These are phyloP conservation scores for Galeopsomyia nigrocyanea DNA, from an alignment of 2,888 invertebrate genomes.

Conservation along the genomic window DNA sequence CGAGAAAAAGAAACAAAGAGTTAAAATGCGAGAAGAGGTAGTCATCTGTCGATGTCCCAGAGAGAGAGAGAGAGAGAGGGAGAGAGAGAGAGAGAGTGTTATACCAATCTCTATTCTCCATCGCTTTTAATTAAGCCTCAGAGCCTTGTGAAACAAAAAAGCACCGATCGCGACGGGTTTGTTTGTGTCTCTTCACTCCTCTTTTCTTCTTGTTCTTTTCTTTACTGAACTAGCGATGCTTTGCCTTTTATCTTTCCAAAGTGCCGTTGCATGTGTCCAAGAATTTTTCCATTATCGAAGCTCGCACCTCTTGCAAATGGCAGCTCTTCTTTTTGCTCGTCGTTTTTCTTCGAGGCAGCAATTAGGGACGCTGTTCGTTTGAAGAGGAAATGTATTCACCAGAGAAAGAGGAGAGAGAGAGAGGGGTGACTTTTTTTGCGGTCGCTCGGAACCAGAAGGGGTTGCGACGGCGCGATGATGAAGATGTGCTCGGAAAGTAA, in stretches of 20 bases:
- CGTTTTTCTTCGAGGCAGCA: constrained; percentile 19
- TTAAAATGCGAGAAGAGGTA: neutral
- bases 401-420: neutral
- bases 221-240: neutral
- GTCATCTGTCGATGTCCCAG: constrained; percentile 7
- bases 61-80: too few species aligned
- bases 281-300: too few species aligned
- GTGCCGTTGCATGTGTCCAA: too few species aligned
- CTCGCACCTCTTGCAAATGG: neutral
- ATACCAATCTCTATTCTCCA: constrained; percentile 28
- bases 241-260: constrained; percentile 7
- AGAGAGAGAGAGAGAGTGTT: too few species aligned
- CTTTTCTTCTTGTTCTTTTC: neutral
- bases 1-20: neutral
- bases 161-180: neutral
- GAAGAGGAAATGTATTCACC: constrained; percentile 33
- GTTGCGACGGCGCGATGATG: constrained; percentile 32
- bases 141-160: constrained; percentile 8
- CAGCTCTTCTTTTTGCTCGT: constrained; percentile 1
- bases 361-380: constrained; percentile 38
- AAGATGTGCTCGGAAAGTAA: constrained; percentile 15
- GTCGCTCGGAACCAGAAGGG: constrained; percentile 5
- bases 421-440: constrained; percentile 19
- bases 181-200: neutral
- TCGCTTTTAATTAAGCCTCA: constrained; percentile 36